phyloP scores from a whole-genome alignment of 1,140 invertebrate genomes.

The Magallana ariakensis region DNA sequence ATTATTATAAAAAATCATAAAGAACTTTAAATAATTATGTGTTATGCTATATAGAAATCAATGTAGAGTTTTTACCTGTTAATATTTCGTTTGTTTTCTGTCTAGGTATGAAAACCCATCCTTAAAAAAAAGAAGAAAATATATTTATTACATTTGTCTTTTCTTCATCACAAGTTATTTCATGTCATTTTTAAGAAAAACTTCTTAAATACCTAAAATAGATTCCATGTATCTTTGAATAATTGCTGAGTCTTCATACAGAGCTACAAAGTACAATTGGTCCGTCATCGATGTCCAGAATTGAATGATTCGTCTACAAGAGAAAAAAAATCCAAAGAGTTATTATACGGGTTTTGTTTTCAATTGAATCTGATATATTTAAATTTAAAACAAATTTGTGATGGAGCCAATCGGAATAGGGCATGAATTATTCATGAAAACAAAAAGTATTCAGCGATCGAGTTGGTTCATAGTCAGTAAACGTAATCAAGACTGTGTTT shows the following conservation, averaged over 20 bases:
- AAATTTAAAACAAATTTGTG: too few relatives aligned
- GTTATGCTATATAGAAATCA: not conserved
- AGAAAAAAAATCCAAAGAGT: not conserved
- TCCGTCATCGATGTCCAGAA: not conserved
- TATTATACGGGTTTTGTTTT: too few relatives aligned
- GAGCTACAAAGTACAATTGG: not conserved
- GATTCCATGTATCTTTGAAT: not conserved
- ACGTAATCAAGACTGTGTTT: too few relatives aligned
- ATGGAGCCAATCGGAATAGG: too few relatives aligned
- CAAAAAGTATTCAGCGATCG: too few relatives aligned
- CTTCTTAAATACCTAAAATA: slow-evolving; percentile 6
- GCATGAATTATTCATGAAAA: too few relatives aligned
- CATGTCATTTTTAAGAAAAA: not conserved
- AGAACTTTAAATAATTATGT: not conserved
- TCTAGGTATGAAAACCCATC: not conserved
- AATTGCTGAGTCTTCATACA: not conserved
- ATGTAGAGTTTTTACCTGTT: not conserved
- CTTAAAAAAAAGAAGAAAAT: not conserved
- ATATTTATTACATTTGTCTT: not conserved
- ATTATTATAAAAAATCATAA: not conserved
- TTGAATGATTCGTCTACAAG: not conserved
- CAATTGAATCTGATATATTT: too few relatives aligned
- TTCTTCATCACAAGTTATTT: not conserved
- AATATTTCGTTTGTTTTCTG: not conserved
- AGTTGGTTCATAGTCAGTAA: too few relatives aligned